Evolutionary conservation across 23 tunicate species (phyloP).

Genomic region (Phallusia fumigata): DNA sequence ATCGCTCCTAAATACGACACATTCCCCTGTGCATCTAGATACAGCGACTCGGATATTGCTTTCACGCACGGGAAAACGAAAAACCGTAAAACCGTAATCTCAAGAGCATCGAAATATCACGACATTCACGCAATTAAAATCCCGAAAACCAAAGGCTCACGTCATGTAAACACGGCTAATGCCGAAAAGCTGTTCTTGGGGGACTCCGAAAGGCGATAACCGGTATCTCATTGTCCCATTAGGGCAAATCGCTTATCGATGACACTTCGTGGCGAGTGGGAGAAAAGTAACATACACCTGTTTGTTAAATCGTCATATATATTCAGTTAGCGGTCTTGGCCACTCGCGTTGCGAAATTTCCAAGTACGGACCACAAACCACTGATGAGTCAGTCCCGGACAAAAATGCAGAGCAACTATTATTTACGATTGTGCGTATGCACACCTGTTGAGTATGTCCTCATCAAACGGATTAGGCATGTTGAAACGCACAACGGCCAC

Average conservation of each 20-base stretch:
- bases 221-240: neutral
- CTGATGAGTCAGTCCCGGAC: neutral
- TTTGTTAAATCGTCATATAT: neutral
- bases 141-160: neutral
- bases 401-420: neutral
- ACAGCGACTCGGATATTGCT: no score
- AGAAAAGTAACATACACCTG: neutral
- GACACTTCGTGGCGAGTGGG: neutral
- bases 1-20: no score
- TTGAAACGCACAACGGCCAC: no score
- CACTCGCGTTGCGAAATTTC: constrained; percentile 4
- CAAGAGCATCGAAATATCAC: no score
- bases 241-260: neutral
- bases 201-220: neutral
- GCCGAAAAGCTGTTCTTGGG: neutral
- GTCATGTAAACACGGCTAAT: constrained; percentile 2
- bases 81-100: no score
- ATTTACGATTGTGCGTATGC: neutral
- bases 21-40: no score
- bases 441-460: neutral
- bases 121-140: no score
- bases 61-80: no score
- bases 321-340: neutral
- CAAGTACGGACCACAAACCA: neutral
- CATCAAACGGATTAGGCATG: neutral